phyloP scores from a whole-genome alignment of 1,140 invertebrate species.

The Drosophila jambulina region DNA sequence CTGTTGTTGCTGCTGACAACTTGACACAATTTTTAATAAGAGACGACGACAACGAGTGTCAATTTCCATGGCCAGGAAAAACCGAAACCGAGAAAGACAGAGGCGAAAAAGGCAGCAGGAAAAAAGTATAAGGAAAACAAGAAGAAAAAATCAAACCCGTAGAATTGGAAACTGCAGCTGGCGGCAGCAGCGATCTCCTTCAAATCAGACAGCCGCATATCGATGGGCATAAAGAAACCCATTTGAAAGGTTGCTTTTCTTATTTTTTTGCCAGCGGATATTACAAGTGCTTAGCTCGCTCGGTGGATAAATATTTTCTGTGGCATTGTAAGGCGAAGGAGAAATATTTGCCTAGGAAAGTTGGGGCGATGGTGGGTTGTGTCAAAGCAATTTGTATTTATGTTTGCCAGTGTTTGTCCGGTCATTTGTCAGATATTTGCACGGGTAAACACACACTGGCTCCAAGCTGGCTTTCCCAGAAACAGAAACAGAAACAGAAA shows the following conservation, averaged over 20 bases:
- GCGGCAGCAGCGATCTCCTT: slow-evolving; percentile 27
- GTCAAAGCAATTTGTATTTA: slow-evolving; percentile 63
- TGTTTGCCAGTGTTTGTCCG: slow-evolving; percentile 52
- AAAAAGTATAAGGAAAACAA: not conserved
- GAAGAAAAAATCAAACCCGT: slow-evolving; percentile 8
- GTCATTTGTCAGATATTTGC: slow-evolving; percentile 70
- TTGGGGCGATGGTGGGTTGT: slow-evolving; percentile 35
- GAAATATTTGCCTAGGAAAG: slow-evolving; percentile 8
- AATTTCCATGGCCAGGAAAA: slow-evolving; percentile 74
- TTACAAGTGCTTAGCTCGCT: slow-evolving; percentile 58
- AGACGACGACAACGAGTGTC: slow-evolving; percentile 68
- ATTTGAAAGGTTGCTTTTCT: slow-evolving; percentile 36
- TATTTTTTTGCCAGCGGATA: slow-evolving; percentile 50
- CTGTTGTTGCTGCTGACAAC: slow-evolving; percentile 63
- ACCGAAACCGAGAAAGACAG: slow-evolving; percentile 33
- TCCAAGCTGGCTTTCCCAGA: slow-evolving; percentile 30
- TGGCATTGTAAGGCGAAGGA: slow-evolving; percentile 21
- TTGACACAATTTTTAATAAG: slow-evolving; percentile 80
- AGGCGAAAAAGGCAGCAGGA: slow-evolving; percentile 9
- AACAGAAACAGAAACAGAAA: slow-evolving; percentile 41
- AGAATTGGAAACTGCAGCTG: slow-evolving; percentile 25
- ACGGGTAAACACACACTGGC: slow-evolving; percentile 15
- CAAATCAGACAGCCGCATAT: slow-evolving; percentile 42
- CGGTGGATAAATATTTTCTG: slow-evolving; percentile 45
- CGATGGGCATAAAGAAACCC: slow-evolving; percentile 17